These are phyloP conservation scores for Poicephalus gulielmi DNA, from an alignment of 2,113 vertebrate species.

Conservation along the genomic window DNA sequence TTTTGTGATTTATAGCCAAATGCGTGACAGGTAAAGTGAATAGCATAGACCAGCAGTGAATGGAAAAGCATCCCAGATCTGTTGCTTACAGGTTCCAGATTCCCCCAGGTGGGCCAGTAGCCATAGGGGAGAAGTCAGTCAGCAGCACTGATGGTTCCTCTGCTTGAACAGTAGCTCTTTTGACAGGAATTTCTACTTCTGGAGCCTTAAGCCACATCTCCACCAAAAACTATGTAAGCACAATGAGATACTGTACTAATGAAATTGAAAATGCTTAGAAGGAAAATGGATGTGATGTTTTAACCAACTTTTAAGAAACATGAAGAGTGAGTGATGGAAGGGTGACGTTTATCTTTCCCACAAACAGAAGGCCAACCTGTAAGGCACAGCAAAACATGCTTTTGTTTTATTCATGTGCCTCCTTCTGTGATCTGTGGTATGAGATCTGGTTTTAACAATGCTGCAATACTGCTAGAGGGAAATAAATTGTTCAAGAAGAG, in stretches of 20 bases:
- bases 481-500: conserved; percentile 7
- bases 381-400: neutral
- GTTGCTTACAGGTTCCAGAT: neutral
- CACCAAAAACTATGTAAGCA: neutral
- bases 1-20: neutral
- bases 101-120: neutral
- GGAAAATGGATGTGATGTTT: conserved; percentile 26
- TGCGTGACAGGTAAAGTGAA: neutral
- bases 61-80: neutral
- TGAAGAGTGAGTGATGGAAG: conserved; percentile 41
- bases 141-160: neutral
- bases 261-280: conserved; percentile 5
- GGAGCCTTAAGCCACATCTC: neutral
- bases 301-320: conserved; percentile 38
- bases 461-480: conserved; percentile 13
- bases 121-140: neutral
- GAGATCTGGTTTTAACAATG: conserved; percentile 14
- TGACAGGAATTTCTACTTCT: neutral
- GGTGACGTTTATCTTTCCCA: conserved; percentile 50
- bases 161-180: neutral
- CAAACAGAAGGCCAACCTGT: conserved; percentile 13
- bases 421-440: neutral
- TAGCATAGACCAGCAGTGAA: neutral
- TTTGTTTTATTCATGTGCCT: conserved; percentile 26
- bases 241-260: neutral